phyloP scores from a whole-genome alignment of 2,888 invertebrate genomes.

The Pachydiplax longipennis region DNA sequence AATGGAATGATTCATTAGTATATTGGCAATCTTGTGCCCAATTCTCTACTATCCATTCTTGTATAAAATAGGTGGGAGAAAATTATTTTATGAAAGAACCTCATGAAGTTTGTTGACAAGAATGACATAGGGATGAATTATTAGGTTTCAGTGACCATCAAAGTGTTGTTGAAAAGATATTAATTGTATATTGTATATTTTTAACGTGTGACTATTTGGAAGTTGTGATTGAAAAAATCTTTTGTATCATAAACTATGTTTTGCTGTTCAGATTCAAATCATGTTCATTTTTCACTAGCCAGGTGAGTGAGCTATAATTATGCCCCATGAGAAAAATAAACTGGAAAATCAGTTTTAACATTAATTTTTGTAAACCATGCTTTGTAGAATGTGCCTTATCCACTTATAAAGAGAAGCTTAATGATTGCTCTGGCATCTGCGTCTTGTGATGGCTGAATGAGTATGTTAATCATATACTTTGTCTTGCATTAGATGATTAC shows the following conservation, averaged over 20 bases:
- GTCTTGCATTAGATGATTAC: slow-evolving; percentile 30
- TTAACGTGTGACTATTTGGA: slow-evolving; percentile 42
- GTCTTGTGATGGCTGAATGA: not conserved
- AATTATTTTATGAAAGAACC: slow-evolving; percentile 41
- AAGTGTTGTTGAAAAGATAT: slow-evolving; percentile 44
- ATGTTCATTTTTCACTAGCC: slow-evolving; percentile 36
- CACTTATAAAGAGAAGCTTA: slow-evolving; percentile 13
- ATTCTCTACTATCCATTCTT: slow-evolving; percentile 41
- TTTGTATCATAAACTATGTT: slow-evolving; percentile 44
- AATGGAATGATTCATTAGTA: slow-evolving; percentile 26
- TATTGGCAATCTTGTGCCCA: slow-evolving; percentile 12
- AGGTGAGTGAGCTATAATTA: slow-evolving; percentile 42
- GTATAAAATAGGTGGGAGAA: slow-evolving; percentile 36
- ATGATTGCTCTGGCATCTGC: slow-evolving; percentile 21
- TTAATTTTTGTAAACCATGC: slow-evolving; percentile 38
- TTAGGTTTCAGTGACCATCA: slow-evolving; percentile 40
- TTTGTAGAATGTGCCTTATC: slow-evolving; percentile 42
- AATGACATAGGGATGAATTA: slow-evolving; percentile 40
- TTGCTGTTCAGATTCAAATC: slow-evolving; percentile 41
- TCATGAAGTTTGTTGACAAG: slow-evolving; percentile 32
- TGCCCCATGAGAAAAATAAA: slow-evolving; percentile 41
- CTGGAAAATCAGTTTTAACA: slow-evolving; percentile 45
- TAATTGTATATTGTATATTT: slow-evolving; percentile 44
- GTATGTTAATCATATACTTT: not conserved
- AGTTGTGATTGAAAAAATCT: slow-evolving; percentile 43